A percentile compares a stretch with the other conserved stretches of the same genome.
phyloP scores from a whole-genome alignment of 2,888 invertebrate genomes.

The Yponomeuta evonymella region DNA sequence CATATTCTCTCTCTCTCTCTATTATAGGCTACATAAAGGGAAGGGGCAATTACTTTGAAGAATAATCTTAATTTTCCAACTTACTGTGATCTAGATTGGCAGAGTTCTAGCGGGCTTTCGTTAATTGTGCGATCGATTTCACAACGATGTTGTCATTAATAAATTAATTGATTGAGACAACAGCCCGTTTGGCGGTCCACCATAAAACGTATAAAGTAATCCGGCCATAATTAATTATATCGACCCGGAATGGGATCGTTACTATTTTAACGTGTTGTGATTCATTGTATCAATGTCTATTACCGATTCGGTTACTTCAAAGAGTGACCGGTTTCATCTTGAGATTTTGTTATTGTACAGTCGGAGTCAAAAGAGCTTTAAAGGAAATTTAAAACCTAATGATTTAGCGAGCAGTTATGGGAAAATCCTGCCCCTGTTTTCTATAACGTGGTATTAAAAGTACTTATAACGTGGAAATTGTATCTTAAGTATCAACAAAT shows the following conservation, averaged over 20 bases:
- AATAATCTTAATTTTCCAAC: too few relatives aligned
- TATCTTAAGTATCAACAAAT: too few relatives aligned
- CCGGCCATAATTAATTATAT: slow-evolving; percentile 8
- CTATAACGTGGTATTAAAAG: too few relatives aligned
- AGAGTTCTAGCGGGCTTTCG: not conserved
- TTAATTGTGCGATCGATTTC: slow-evolving; percentile 11
- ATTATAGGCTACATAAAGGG: too few relatives aligned
- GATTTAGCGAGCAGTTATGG: too few relatives aligned
- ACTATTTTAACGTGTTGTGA: slow-evolving; percentile 19
- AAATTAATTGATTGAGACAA: slow-evolving; percentile 40
- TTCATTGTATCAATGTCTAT: slow-evolving; percentile 17
- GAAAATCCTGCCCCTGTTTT: too few relatives aligned
- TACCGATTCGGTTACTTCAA: slow-evolving; percentile 24
- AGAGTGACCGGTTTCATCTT: slow-evolving; percentile 8
- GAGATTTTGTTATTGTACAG: not conserved
- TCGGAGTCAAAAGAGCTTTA: not conserved
- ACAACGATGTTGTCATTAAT: slow-evolving; percentile 27
- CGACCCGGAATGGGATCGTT: not conserved
- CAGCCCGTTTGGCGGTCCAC: slow-evolving; percentile 21
- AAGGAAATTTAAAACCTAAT: too few relatives aligned
- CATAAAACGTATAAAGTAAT: slow-evolving; percentile 6
- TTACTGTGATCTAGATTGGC: too few relatives aligned
- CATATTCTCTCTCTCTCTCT: too few relatives aligned
- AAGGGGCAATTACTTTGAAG: too few relatives aligned
- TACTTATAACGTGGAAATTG: too few relatives aligned